phyloP scores from a whole-genome alignment of 2,888 invertebrate genomes.

The Tiliacea aurago region DNA sequence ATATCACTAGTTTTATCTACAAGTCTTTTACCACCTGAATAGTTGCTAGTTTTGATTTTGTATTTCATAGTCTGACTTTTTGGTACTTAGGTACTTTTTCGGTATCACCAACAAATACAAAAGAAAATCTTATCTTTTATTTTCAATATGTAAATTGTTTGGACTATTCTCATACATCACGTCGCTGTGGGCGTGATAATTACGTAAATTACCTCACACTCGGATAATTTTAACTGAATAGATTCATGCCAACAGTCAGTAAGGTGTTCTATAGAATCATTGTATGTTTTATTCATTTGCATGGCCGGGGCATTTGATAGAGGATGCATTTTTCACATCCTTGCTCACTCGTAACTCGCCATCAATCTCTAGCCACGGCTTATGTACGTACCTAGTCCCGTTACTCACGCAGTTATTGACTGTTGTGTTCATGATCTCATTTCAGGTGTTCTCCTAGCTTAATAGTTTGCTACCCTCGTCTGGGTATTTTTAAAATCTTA shows the following conservation, averaged over 20 bases:
- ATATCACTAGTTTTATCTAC: conserved; percentile 6
- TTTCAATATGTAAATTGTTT: conserved; percentile 5
- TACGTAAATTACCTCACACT: conserved; percentile 52
- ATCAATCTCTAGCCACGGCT: conserved; percentile 37
- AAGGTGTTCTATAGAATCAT: conserved; percentile 3
- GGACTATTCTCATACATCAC: not conserved
- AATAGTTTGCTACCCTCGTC: not conserved
- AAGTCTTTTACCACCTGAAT: not conserved
- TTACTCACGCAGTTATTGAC: conserved; percentile 24
- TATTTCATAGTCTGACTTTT: not conserved
- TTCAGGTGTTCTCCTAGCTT: conserved; percentile 21
- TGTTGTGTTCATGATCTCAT: conserved; percentile 32
- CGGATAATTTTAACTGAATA: conserved; percentile 44
- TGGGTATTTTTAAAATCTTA: conserved; percentile 5
- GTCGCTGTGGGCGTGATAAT: conserved; percentile 48
- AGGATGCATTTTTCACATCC: conserved; percentile 58
- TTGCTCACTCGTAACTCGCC: conserved; percentile 31
- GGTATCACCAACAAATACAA: not conserved
- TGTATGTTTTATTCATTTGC: conserved; percentile 26
- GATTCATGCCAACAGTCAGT: conserved; percentile 33
- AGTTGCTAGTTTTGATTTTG: not conserved
- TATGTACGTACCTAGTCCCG: conserved; percentile 9
- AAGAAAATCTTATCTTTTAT: conserved; percentile 4
- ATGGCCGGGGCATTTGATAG: conserved; percentile 41
- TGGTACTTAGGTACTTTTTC: not conserved